Base-by-base conservation (phyloP, 2,888 invertebrate genomes). In the Cloeon dipterum region DNA sequence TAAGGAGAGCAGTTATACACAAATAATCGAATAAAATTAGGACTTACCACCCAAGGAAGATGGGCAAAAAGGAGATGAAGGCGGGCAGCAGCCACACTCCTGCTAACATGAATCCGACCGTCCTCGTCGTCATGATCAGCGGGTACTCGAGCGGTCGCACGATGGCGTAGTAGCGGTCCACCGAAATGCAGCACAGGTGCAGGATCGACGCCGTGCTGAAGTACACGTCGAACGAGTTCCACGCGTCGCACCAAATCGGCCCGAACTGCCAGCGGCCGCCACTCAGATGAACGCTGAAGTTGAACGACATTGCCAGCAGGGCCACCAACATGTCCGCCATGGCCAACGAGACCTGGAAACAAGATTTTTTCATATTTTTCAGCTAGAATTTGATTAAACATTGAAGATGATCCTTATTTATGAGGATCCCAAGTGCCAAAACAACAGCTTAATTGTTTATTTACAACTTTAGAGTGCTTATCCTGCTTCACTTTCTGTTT, bases 41-140 rank as follows among this genome's bases (percentile, higher is more conserved):
- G n/a, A n/a, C n/a, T n/a, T n/a, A n/a, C 79, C 89, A 85, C 20
- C 85, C 89, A 60, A 88, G 75, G 55, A 91, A 89, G 40, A 94
- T 91, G 4, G 93, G 93, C 13, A 89, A 68, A 54, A 91, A 91
- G 3, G 91, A 91, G 39, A 94, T 81, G 39, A 91, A 58, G 1
- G 83, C 83, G 1, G 93, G 89, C 43, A 85, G 73, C 48, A 82
- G 74, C 93, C 93, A 94, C 1, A 88, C 89, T 2, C 79, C 74
- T 20, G 78, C 73, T 38, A 88, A 55, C 83, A 85, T 83, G 32
- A 82, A 66, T 2, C 74, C 74, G 1, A 83, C 63, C 4, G 79
- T 76, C 46, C 51, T 46, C 25, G 51, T 73, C 0, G 88, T 88
- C 83, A 91, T 89, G 39, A 81, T 85, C 26, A 81, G 70, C 10